A percentile compares a stretch with the other conserved stretches of the same genome.
phyloP scores from a whole-genome alignment of 2,797 vertebrate species.

The Molothrus ater region DNA sequence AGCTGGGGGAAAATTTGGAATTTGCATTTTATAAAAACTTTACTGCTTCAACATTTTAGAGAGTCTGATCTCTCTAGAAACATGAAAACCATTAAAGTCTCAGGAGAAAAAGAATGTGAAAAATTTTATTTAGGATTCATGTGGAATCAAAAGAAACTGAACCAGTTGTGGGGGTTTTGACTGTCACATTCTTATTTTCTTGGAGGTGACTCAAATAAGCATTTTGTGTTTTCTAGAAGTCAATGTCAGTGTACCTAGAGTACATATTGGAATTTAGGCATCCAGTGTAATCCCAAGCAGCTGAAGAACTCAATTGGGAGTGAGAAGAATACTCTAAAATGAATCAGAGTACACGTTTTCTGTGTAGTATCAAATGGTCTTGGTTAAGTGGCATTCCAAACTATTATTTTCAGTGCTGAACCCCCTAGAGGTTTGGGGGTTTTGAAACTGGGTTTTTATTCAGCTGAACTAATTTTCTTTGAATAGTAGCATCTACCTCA shows the following conservation, averaged over 20 bases:
- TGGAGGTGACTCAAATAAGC: background rate
- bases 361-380: background rate
- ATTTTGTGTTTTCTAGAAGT: background rate
- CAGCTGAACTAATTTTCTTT: background rate
- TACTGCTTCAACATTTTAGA: background rate
- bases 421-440: background rate
- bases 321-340: background rate
- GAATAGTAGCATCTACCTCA: background rate
- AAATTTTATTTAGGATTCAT: background rate
- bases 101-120: background rate
- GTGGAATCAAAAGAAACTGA: background rate
- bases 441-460: background rate
- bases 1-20: background rate
- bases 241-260: background rate
- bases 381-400: background rate
- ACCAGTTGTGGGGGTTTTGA: background rate
- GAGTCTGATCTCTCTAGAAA: background rate
- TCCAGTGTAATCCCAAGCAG: background rate
- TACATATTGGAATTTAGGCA: background rate
- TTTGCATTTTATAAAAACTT: background rate
- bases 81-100: background rate
- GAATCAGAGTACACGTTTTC: background rate
- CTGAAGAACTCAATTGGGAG: background rate
- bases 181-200: background rate
- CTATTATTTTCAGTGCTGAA: background rate